Percentiles rank a stretch among this genome's conserved stretches.
phyloP scores from a whole-genome alignment of 2,113 vertebrate species.

The Oreotragus oreotragus region DNA sequence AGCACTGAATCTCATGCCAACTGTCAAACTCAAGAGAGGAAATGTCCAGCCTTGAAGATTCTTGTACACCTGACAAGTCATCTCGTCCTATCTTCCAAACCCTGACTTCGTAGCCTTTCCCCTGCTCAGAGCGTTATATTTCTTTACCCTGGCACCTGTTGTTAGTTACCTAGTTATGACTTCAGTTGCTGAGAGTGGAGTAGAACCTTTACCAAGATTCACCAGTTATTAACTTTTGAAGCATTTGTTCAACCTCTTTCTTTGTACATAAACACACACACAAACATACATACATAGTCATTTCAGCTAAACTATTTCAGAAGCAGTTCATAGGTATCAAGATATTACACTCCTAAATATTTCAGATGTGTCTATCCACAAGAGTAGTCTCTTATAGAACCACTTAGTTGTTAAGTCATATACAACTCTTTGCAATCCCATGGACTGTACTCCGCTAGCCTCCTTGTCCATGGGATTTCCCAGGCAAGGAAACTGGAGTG shows the following conservation, averaged over 20 bases:
- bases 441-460: background rate
- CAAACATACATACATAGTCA: background rate
- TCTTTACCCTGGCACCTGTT: background rate
- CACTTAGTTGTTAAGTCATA: background rate
- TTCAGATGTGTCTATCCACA: background rate
- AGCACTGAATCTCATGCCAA: background rate
- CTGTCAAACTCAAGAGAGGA: background rate
- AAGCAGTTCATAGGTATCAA: background rate
- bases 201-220: background rate
- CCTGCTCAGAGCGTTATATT: background rate
- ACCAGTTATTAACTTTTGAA: background rate
- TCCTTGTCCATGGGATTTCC: background rate
- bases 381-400: background rate
- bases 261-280: background rate
- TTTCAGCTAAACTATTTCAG: background rate
- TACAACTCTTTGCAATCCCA: background rate
- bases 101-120: background rate
- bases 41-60: background rate
- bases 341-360: background rate
- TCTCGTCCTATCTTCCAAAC: background rate
- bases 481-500: background rate
- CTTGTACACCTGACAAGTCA: background rate
- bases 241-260: background rate
- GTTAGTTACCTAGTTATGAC: background rate
- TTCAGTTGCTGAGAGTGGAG: background rate